Evolutionary conservation across 2,797 vertebrate genomes (phyloP), one percentile per base, ranked within the genome.

Genomic region (Staurois parvus): DNA sequence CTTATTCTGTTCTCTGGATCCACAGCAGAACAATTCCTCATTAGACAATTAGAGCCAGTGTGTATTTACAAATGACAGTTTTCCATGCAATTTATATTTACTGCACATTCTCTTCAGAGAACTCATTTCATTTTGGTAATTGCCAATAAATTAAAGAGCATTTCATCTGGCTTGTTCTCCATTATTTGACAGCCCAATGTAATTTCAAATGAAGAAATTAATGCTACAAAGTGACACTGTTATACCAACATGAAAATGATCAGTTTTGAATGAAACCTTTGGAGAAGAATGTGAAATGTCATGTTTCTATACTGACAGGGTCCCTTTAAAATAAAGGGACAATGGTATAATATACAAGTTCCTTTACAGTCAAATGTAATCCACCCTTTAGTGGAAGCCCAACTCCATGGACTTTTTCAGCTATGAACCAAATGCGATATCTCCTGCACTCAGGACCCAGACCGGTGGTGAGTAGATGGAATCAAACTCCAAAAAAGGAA

Each of bases 51-150:
- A 29, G 52, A 59, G 52, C 52, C 52, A n/a, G 21, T 59, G 64
- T 28, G 64, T 66, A 66, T 66, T 66, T 66, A 66, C 64, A 66
- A 66, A 66, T 66, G 64, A 29, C 64, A 66, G 64, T 66, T 66
- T 66, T 26, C 64, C 28, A 26, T 66, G 64, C 26, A 28, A 29
- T 66, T 66, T 26, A 66, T 66, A 66, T 29, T 66, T 66, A 66
- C 28, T 28, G 64, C 64, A 66, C 64, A 66, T 66, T 66, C n/a
- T 64, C 59, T 24, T 64, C 64, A 66, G 64, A 66, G 26, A 66
- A 66, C 64, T 66, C 64, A 66, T 66, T 66, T 66, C 64, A 66
- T 66, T 66, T 29, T 29, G n/a, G n/a, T 29, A 66, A 66, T 66
- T 66, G 64, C n/a, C 26, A 29, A 66, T 66, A 66, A 66, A 66